Evolutionary conservation across 1,140 invertebrate genomes (phyloP).

Genomic region (Pogonomyrmex californicus): DNA sequence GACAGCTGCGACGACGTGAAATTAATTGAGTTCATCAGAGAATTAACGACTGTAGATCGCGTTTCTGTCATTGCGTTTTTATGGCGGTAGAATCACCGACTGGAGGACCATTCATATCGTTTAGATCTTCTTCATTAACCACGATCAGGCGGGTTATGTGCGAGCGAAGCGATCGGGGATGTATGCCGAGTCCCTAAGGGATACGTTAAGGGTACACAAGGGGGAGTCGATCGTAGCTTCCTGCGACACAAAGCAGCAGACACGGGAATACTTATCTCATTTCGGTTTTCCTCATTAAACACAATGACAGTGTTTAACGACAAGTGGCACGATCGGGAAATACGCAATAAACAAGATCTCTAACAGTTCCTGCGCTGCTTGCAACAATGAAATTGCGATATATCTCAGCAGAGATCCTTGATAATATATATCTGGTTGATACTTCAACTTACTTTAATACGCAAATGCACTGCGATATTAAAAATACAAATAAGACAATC

Average conservation of each 20-base stretch:
- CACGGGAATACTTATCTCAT: slow-evolving; percentile 71
- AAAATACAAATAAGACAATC: background rate
- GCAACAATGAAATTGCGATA: background rate
- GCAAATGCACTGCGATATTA: background rate
- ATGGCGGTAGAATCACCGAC: slow-evolving; percentile 6
- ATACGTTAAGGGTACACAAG: slow-evolving; percentile 72
- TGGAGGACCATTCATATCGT: slow-evolving; percentile 64
- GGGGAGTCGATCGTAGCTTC: slow-evolving; percentile 47
- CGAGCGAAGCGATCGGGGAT: slow-evolving; percentile 58
- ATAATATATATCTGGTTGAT: background rate
- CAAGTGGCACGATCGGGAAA: slow-evolving; percentile 57
- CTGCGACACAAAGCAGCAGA: slow-evolving; percentile 55
- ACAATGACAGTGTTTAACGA: slow-evolving; percentile 73
- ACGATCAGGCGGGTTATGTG: slow-evolving; percentile 60
- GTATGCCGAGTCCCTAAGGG: slow-evolving; percentile 57
- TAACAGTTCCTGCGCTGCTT: background rate
- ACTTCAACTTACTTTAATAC: background rate
- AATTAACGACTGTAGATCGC: slow-evolving; percentile 50
- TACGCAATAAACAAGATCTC: slow-evolving; percentile 50
- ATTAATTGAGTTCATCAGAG: slow-evolving; percentile 48
- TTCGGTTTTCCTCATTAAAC: slow-evolving; percentile 76
- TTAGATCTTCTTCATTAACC: slow-evolving; percentile 72
- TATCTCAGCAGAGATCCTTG: slow-evolving; percentile 11
- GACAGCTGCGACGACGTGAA: slow-evolving; percentile 42
- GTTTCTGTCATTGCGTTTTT: slow-evolving; percentile 67